phyloP scores from a whole-genome alignment of 1,140 invertebrate species.

The Scaptomyza hsui region DNA sequence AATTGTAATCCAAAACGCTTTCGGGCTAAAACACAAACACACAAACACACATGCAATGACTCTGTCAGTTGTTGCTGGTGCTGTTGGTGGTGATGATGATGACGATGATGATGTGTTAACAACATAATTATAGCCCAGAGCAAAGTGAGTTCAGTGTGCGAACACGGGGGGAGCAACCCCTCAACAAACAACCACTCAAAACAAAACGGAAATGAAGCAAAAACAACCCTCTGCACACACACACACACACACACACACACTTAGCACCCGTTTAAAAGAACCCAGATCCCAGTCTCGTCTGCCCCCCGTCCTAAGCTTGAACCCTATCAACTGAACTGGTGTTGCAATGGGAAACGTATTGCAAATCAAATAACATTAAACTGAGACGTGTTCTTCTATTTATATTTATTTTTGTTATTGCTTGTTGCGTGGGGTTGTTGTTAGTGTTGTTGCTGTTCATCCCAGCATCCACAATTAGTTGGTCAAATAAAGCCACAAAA shows the following conservation, averaged over 20 bases:
- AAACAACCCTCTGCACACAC: constrained; percentile 69
- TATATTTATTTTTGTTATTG: not conserved
- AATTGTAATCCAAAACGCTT: constrained; percentile 82
- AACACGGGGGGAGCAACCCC: constrained; percentile 53
- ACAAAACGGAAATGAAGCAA: constrained; percentile 76
- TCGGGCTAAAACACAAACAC: constrained; percentile 38
- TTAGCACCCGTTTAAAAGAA: constrained; percentile 47
- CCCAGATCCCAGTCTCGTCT: constrained; percentile 5
- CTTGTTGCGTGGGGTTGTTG: constrained; percentile 34
- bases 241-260: not conserved
- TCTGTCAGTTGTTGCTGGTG: constrained; percentile 30
- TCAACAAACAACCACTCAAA: constrained; percentile 68
- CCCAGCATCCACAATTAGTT: constrained; percentile 71
- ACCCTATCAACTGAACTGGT: constrained; percentile 42
- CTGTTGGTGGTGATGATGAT: constrained; percentile 21
- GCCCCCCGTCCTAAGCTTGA: constrained; percentile 5
- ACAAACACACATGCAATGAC: constrained; percentile 17
- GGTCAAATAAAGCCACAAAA: constrained; percentile 81
- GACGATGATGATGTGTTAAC: constrained; percentile 83
- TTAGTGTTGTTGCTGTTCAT: constrained; percentile 16
- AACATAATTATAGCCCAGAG: constrained; percentile 83
- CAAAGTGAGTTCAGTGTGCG: constrained; percentile 50
- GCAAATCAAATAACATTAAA: constrained; percentile 82
- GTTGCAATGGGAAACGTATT: constrained; percentile 79
- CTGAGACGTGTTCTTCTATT: constrained; percentile 57